Evolutionary conservation across 2,888 invertebrate genomes (phyloP), one percentile per base, ranked within the genome.

Genomic region (Octonoba sinensis): DNA sequence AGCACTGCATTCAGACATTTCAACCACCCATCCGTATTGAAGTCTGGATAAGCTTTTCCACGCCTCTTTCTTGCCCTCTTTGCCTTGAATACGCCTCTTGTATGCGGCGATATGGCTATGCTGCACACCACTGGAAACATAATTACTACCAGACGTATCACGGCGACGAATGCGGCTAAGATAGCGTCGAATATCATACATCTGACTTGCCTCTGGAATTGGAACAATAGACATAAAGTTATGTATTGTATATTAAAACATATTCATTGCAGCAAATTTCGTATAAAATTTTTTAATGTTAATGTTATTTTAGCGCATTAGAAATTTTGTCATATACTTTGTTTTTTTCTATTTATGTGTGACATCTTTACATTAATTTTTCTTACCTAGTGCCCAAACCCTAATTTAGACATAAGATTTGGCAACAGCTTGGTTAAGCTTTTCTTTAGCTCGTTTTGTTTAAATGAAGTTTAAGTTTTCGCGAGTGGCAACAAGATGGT

Each of bases 1-100:
- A 1, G 72, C 73, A 22, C 82, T 77, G 71, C 85, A 85, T 62
- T 85, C 85, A 2, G 84, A 84, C 72, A 85, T 73, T n/a, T 82
- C 84, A 13, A 85, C 82, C 12, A 81, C 81, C 85, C 85, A 85
- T 20, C 82, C 81, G 51, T 85, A 84, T 13, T 76, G 67, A 3
- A 75, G 66, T 18, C 67, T 47, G 4, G 70, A 46, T 0, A 75
- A 20, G 75, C 47, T 56, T 54, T 66, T 75, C 81, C 65, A 69
- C 11, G 27, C 27, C n/a, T 73, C 64, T 59, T 75, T 74, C 36
- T 36, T 57, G 27, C 22, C 27, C 47, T 74, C 51, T 16, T 20
- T n/a, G 11, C 54, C n/a, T 47, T 76, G 69, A 18, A 46, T 69
- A 0, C 47, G 46, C 0, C 66, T 24, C 12, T 24, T 36, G 8